These are phyloP conservation scores for Cataglyphis albicans DNA, from an alignment of 2,888 invertebrate genomes.

Conservation along the genomic window DNA sequence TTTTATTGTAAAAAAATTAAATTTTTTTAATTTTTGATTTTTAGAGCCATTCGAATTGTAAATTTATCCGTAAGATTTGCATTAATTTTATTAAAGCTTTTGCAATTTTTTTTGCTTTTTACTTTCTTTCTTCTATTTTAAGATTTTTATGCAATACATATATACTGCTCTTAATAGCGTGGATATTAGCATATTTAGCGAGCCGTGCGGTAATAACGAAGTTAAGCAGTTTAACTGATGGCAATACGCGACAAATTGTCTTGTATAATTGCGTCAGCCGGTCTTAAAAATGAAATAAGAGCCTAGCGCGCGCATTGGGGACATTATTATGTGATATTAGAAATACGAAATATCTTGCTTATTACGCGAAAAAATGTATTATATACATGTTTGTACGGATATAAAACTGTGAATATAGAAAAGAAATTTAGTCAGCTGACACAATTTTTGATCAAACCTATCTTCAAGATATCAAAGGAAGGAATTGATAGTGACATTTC, in stretches of 20 bases:
- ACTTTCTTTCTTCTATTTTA: not conserved
- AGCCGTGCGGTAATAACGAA: slow-evolving; percentile 65
- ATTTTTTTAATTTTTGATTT: not conserved
- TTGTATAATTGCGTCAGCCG: slow-evolving; percentile 22
- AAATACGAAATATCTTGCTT: slow-evolving; percentile 1
- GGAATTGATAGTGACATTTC: not conserved
- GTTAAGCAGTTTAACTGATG: slow-evolving; percentile 51
- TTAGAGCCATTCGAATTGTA: not conserved
- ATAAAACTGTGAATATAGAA: slow-evolving; percentile 3
- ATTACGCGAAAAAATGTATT: not conserved
- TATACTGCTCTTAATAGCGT: slow-evolving; percentile 50
- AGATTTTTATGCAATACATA: not conserved
- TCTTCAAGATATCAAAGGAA: slow-evolving; percentile 18
- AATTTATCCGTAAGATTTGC: not conserved
- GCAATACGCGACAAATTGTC: slow-evolving; percentile 45
- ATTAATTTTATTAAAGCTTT: not conserved
- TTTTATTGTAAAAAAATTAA: not conserved
- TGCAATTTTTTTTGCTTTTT: not conserved
- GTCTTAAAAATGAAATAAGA: slow-evolving; percentile 1
- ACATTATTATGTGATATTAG: not conserved
- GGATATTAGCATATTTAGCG: slow-evolving; percentile 77
- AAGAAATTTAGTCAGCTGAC: not conserved
- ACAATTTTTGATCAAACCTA: not conserved
- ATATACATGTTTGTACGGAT: not conserved
- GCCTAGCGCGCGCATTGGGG: not conserved